Evolutionary conservation across 2,888 invertebrate genomes (phyloP), one percentile per base, ranked within the genome.

Genomic region (Adela reaumurella): DNA sequence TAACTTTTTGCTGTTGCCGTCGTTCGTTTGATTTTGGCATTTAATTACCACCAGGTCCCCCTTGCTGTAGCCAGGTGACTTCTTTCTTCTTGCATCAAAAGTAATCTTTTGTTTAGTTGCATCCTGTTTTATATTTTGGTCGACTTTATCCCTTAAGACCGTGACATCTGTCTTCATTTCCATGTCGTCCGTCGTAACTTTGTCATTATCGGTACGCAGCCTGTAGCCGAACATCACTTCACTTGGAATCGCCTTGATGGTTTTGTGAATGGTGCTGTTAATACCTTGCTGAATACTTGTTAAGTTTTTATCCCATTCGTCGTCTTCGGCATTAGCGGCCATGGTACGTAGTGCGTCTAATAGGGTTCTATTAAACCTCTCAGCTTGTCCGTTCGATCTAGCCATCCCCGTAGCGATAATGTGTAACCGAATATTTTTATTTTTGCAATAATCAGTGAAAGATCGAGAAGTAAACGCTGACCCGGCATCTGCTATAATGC

Each of bases 241-340:
- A 16, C 57, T 53, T 8, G 59, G 61, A 6, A 58, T 53, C 6
- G 56, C 54, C 18, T 53, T 51, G 3, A 52, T 59, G 29, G 57
- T 58, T 47, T 53, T 54, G 42, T 59, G 57, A 1, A 51, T 18
- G 1, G 57, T 57, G 47, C 60, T 57, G 48, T 62, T 63, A 8
- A 62, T 49, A 2, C 56, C 63, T 53, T 59, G 60, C 16, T 61
- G 56, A 44, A 62, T 50, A 0, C 51, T 49, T 17, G 55, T 58
- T 5, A 63, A 46, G 41, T 48, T 52, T 17, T 55, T 49, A 24
- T 61, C 61, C 63, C 63, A 63, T 8, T 43, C 52, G 43, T 53
- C 54, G 16, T 63, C 59, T 1, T 50, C 44, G 4, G 51, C 17
- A 42, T 55, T 35, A 1, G 57, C 57, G 0, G 55, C 57, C 46